Conservation (phyloP, 2,888 invertebrate species). For the Serrognathus titanus region DNA sequence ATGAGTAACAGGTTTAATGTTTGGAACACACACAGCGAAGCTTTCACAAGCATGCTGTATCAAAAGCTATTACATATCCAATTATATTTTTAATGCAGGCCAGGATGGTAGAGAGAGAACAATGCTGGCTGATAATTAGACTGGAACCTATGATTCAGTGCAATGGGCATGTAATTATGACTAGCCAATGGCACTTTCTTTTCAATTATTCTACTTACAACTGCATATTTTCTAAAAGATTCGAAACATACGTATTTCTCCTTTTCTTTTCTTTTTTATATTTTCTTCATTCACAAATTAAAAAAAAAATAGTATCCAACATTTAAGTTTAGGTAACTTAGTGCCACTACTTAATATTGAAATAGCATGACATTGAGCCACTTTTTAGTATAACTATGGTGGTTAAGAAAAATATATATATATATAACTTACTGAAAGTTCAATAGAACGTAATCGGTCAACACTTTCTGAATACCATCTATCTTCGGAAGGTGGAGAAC, state of each 20-base stretch:
- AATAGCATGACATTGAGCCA: neutral
- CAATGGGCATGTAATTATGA: slow-evolving; percentile 6
- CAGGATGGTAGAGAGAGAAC: slow-evolving; percentile 4
- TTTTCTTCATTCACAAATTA: neutral
- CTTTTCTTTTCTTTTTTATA: neutral
- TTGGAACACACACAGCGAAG: no score
- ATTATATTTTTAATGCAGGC: no score
- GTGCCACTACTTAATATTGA: no score
- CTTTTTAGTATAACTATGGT: no score
- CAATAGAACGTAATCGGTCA: slow-evolving; percentile 45
- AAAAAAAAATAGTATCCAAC: neutral
- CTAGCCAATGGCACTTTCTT: neutral
- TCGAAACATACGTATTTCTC: neutral
- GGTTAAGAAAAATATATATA: slow-evolving; percentile 1
- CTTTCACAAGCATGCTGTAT: no score
- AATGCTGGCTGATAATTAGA: slow-evolving; percentile 19
- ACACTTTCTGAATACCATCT: slow-evolving; percentile 47
- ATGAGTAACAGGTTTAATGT: no score
- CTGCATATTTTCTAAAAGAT: no score
- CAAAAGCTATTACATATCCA: no score
- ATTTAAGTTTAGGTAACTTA: neutral
- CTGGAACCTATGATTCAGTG: slow-evolving; percentile 20
- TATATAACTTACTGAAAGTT: slow-evolving; percentile 42
- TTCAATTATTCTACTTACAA: neutral
- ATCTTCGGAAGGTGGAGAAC: slow-evolving; percentile 47